A percentile compares a stretch with the other conserved stretches of the same genome.
phyloP scores from a whole-genome alignment of 2,797 vertebrate genomes.

The Macropodus opercularis region DNA sequence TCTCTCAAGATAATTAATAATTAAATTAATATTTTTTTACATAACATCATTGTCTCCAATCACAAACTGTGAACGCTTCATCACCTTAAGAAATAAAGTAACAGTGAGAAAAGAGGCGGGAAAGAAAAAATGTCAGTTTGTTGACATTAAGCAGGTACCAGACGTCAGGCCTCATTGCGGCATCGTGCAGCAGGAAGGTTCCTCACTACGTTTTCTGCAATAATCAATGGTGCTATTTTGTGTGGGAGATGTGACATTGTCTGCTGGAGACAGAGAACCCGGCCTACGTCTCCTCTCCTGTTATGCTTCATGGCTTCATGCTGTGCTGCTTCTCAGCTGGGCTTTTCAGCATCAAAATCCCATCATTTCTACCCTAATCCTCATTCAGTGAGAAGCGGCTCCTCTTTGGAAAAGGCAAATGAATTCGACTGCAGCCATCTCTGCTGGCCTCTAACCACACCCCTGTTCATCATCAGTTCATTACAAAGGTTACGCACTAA shows the following conservation, averaged over 20 bases:
- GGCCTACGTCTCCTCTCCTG: constrained; percentile 21
- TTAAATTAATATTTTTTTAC: too few species aligned
- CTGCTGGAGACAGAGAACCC: constrained; percentile 40
- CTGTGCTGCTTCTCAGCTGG: constrained; percentile 43
- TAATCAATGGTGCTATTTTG: constrained; percentile 54
- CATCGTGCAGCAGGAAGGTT: constrained; percentile 21
- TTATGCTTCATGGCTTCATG: constrained; percentile 45
- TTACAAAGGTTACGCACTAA: constrained; percentile 36
- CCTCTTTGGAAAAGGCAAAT: constrained; percentile 44
- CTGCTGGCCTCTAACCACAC: constrained; percentile 21
- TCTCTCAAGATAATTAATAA: too few species aligned
- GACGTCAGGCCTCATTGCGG: constrained; percentile 18
- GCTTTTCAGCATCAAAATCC: constrained; percentile 57
- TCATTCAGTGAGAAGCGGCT: constrained; percentile 47
- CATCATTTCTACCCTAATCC: constrained; percentile 59
- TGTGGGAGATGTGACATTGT: constrained; percentile 54
- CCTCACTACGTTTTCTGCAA: constrained; percentile 30
- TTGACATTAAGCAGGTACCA: constrained; percentile 41
- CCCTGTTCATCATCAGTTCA: constrained; percentile 23
- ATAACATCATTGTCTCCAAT: background rate
- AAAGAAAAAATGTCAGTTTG: constrained; percentile 16
- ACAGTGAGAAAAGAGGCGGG: background rate
- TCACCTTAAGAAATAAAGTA: background rate
- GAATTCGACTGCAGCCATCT: constrained; percentile 49
- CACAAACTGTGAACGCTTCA: background rate